Evolutionary conservation across 2,797 vertebrate genomes (phyloP).

Genomic region (Xenops minutus): DNA sequence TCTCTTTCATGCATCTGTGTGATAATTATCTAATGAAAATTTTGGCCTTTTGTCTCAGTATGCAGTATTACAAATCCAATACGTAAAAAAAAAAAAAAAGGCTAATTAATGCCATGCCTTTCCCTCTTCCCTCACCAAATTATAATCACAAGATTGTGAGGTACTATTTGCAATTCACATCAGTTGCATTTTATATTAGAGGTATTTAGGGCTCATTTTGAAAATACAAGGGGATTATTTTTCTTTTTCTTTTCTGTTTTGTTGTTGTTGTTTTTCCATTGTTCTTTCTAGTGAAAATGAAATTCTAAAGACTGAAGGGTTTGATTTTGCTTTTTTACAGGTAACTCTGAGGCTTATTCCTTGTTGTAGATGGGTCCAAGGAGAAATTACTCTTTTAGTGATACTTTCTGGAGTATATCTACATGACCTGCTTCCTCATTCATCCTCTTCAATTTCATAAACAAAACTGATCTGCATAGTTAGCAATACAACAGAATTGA

Average conservation of each 20-base stretch:
- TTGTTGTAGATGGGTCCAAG: not conserved
- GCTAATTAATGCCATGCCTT: not conserved
- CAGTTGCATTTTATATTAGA: not conserved
- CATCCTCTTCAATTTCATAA: not conserved
- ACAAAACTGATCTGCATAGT: not conserved
- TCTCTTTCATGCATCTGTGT: not conserved
- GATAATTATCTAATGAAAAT: not conserved
- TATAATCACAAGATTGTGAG: not conserved
- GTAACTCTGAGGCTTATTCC: not conserved
- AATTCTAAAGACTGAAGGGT: not conserved
- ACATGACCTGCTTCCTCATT: rapidly evolving
- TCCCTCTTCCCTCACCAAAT: not conserved
- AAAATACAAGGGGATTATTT: not conserved
- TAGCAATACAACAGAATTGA: not conserved
- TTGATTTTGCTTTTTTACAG: not conserved
- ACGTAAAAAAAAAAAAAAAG: not conserved
- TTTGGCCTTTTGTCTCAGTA: not conserved
- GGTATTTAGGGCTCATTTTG: not conserved
- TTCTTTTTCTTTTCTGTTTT: not conserved
- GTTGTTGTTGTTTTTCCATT: not conserved
- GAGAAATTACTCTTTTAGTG: not conserved
- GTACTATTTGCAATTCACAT: not conserved
- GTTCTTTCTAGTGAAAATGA: not conserved
- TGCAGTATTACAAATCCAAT: not conserved
- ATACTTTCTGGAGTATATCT: not conserved